Conservation (phyloP, 2,888 invertebrate species). For the Melipona bicolor region DNA sequence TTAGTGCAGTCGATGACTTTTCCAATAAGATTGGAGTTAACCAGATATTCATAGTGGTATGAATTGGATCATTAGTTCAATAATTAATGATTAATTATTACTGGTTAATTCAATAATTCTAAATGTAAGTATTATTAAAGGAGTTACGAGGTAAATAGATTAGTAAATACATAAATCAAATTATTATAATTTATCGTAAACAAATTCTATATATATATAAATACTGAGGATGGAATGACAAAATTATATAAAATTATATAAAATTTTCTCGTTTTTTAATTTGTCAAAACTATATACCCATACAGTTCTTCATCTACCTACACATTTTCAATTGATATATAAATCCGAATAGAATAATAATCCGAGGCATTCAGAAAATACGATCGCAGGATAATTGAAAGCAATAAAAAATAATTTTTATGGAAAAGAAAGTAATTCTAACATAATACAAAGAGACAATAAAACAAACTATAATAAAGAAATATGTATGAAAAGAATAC, state of each 20-base stretch:
- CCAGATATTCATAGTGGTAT: neutral
- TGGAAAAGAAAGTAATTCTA: neutral
- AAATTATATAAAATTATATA: neutral
- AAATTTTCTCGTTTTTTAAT: neutral
- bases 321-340: neutral
- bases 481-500: slow-evolving; percentile 1
- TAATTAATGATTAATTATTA: neutral
- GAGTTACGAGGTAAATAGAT: neutral
- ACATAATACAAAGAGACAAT: neutral
- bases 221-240: neutral
- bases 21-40: slow-evolving; percentile 3
- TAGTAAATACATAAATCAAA: neutral
- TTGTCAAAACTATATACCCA: neutral
- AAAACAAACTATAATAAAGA: neutral
- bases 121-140: neutral
- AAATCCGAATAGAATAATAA: neutral
- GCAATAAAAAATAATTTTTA: neutral
- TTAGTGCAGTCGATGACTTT: neutral
- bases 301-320: neutral
- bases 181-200: neutral
- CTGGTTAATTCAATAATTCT: too few species aligned
- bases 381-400: neutral
- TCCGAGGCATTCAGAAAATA: neutral
- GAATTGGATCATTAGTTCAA: neutral
- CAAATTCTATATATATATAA: neutral